Evolutionary conservation across 2,797 vertebrate genomes (phyloP).

Genomic region (Leptoclinus maculatus): DNA sequence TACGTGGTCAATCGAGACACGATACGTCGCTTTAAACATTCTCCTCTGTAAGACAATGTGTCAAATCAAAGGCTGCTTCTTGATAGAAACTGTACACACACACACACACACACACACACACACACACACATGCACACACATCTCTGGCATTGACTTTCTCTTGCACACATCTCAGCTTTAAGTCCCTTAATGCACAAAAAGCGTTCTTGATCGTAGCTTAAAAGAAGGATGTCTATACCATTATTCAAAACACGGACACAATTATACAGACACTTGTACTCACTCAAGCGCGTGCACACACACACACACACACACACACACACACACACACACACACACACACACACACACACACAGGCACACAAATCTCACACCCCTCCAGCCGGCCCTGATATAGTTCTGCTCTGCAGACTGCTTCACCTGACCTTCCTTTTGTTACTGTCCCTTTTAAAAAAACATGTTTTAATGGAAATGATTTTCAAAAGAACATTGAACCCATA

Average conservation of each 20-base stretch:
- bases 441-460: conserved; percentile 83
- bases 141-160: conserved; percentile 27
- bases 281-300: conserved; percentile 19
- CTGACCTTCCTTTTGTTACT: conserved; percentile 88
- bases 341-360: conserved; percentile 14
- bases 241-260: conserved; percentile 77
- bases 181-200: conserved; percentile 63
- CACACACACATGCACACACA: conserved; percentile 12
- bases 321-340: conserved; percentile 18
- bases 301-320: conserved; percentile 36
- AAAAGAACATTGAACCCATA: conserved; percentile 89
- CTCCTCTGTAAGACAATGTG: conserved; percentile 18
- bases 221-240: conserved; percentile 70
- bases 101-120: conserved; percentile 5
- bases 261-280: conserved; percentile 73
- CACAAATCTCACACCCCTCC: conserved; percentile 60
- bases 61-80: conserved; percentile 55
- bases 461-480: conserved; percentile 90
- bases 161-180: conserved; percentile 39
- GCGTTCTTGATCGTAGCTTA: conserved; percentile 63
- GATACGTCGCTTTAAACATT: conserved; percentile 32
- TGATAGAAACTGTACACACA: conserved; percentile 17
- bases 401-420: conserved; percentile 80
- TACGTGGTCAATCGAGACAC: conserved; percentile 24
- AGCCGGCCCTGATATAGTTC: conserved; percentile 79